Evolutionary conservation across 1,140 invertebrate genomes (phyloP).

Genomic region (Phymastichus coffea): DNA sequence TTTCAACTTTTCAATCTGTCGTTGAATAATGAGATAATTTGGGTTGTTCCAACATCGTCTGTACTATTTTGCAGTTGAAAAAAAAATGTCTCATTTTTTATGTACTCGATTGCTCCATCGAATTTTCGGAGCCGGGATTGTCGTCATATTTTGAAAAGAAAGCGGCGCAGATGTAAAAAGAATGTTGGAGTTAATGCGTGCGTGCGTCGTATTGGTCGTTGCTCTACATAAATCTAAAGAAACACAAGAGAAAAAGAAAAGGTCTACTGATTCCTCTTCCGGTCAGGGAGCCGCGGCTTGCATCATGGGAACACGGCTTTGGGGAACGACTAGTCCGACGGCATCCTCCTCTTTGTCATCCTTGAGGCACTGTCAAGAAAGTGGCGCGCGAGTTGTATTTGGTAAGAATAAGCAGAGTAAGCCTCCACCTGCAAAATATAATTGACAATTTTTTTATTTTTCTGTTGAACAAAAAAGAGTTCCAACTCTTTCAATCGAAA

Average conservation of each 20-base stretch:
- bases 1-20: too few relatives aligned
- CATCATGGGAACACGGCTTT: neutral
- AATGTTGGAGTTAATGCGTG: too few relatives aligned
- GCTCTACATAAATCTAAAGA: too few relatives aligned
- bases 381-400: constrained; percentile 79
- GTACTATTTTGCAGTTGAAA: too few relatives aligned
- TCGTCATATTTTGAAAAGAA: too few relatives aligned
- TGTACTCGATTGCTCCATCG: too few relatives aligned
- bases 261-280: constrained; percentile 1
- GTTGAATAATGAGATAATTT: too few relatives aligned
- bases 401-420: constrained; percentile 81
- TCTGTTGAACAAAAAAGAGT: constrained; percentile 5
- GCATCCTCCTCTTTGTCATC: constrained; percentile 1
- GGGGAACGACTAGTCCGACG: neutral
- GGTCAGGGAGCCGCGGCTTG: neutral
- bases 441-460: constrained; percentile 16
- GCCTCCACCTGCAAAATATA: constrained; percentile 64
- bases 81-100: too few relatives aligned
- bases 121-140: too few relatives aligned
- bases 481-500: too few relatives aligned
- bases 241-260: constrained; percentile 4
- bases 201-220: too few relatives aligned
- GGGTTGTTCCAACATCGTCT: too few relatives aligned
- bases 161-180: constrained; percentile 9
- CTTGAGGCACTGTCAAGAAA: constrained; percentile 62